A percentile compares a stretch with the other conserved stretches of the same genome.
These are phyloP conservation scores for Heliconius himera DNA, from an alignment of 1,140 invertebrate genomes.

Conservation along the genomic window DNA sequence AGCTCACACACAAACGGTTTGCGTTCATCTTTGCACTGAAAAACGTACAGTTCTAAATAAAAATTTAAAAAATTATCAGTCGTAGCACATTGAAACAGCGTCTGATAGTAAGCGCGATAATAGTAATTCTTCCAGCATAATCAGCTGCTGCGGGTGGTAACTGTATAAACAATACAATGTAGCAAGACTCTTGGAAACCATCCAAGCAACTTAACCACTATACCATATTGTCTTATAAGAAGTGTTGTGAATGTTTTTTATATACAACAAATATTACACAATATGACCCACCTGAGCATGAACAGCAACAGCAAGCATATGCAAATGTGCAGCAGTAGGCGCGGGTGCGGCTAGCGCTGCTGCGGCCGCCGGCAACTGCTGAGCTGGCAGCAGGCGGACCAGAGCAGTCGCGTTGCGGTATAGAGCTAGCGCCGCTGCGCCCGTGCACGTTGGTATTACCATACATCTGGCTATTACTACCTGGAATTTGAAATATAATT, in stretches of 20 bases:
- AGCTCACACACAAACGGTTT: constrained; percentile 87
- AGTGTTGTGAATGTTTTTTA: too few species aligned
- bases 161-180: too few species aligned
- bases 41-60: constrained; percentile 8
- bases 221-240: too few species aligned
- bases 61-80: not conserved
- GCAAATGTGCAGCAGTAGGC: constrained; percentile 76
- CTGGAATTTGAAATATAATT: constrained; percentile 37
- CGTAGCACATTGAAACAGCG: not conserved
- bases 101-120: not conserved
- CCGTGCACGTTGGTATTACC: constrained; percentile 55
- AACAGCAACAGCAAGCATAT: constrained; percentile 82
- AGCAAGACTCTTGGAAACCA: too few species aligned
- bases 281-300: constrained; percentile 77
- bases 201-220: too few species aligned
- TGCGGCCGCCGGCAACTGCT: constrained; percentile 76
- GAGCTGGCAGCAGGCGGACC: constrained; percentile 56
- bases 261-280: too few species aligned
- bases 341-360: constrained; percentile 80
- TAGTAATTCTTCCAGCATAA: too few species aligned
- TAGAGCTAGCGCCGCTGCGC: constrained; percentile 47
- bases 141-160: too few species aligned
- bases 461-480: constrained; percentile 70
- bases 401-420: constrained; percentile 57
- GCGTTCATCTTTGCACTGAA: constrained; percentile 76